A percentile compares a stretch with the other conserved stretches of the same genome.
Evolutionary conservation across 2,113 vertebrate species (phyloP).

Genomic region (Aldabrachelys gigantea): DNA sequence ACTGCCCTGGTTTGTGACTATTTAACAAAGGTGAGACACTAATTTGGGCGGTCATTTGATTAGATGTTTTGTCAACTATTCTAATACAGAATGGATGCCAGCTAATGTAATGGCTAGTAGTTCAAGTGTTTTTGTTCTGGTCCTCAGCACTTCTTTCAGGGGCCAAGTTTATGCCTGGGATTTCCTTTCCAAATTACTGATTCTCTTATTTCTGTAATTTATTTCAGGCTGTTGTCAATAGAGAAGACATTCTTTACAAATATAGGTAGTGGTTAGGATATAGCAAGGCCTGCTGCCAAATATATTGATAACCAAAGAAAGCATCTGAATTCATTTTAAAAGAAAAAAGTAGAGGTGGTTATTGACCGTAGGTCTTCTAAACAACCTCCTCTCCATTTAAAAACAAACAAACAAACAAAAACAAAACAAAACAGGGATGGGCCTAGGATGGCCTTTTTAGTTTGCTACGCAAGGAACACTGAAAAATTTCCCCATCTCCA

Average conservation of each 20-base stretch:
- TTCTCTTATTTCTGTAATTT: neutral
- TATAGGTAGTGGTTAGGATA: neutral
- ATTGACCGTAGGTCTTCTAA: neutral
- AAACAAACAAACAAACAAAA: neutral
- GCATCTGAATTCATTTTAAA: neutral
- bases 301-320: neutral
- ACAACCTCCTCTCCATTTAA: neutral
- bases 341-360: neutral
- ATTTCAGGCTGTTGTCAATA: neutral
- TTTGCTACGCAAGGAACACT: neutral
- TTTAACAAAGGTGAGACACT: rapidly evolving
- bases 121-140: neutral
- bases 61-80: neutral
- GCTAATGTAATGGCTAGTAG: neutral
- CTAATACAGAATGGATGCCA: neutral
- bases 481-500: neutral
- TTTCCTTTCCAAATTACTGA: neutral
- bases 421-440: neutral
- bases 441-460: neutral
- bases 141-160: neutral
- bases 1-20: neutral
- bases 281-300: neutral
- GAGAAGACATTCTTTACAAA: neutral
- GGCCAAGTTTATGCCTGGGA: neutral
- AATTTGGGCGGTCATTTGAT: neutral